Conservation (phyloP, 2,113 vertebrate species). For the Ciconia maguari region DNA sequence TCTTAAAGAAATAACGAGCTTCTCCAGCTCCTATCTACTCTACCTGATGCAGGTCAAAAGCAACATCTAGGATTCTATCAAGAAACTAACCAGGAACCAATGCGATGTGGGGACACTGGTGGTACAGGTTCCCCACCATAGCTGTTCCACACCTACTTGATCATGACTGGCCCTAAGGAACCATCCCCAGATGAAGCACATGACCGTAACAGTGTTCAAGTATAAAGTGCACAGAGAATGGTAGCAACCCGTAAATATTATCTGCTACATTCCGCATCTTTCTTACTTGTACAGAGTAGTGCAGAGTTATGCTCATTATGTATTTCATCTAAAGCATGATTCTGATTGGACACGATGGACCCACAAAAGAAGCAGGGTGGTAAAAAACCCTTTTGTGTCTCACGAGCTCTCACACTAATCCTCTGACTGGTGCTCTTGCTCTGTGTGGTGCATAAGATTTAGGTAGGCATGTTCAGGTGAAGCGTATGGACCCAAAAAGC, state of each 20-base stretch:
- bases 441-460: not conserved
- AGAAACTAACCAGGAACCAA: not conserved
- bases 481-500: not conserved
- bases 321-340: not conserved
- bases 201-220: not conserved
- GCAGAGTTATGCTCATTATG: not conserved
- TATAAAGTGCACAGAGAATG: not conserved
- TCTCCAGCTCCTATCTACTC: not conserved
- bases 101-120: not conserved
- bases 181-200: not conserved
- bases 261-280: not conserved
- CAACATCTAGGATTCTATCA: not conserved
- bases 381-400: not conserved
- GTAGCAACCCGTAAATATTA: not conserved
- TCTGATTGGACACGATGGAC: not conserved
- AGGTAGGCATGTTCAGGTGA: not conserved
- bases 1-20: not conserved
- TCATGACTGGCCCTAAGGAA: not conserved
- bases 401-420: not conserved
- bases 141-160: not conserved
- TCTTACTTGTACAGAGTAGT: not conserved
- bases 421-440: not conserved
- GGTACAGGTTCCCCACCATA: not conserved
- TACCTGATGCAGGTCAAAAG: not conserved
- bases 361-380: not conserved